Conservation (phyloP, 2,797 vertebrate species). For the Chloroceryle inda region DNA sequence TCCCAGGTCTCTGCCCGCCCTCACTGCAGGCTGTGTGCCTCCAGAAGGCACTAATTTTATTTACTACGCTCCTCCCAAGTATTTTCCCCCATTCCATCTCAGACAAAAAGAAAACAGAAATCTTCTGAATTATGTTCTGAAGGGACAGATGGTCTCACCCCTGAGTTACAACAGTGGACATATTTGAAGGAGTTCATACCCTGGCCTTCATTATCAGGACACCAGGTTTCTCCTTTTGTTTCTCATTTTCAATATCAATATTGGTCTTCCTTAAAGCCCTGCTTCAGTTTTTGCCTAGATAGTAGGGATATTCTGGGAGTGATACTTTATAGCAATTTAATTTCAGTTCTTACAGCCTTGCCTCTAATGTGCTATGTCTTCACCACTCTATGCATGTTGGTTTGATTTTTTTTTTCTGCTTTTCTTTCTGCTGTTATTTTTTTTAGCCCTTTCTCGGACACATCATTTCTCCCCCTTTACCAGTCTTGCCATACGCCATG, state of each 20-base stretch:
- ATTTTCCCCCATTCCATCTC: neutral
- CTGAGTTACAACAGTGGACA: neutral
- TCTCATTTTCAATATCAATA: neutral
- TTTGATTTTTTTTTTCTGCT: neutral
- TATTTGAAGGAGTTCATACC: neutral
- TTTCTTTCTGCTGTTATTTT: neutral
- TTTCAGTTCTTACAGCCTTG: neutral
- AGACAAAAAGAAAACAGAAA: fast-evolving
- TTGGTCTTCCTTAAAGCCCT: neutral
- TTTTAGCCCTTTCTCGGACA: neutral
- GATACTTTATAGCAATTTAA: neutral
- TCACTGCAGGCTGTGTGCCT: fast-evolving
- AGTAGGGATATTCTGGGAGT: neutral
- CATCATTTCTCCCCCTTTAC: neutral
- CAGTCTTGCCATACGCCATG: neutral
- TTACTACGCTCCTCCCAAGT: neutral
- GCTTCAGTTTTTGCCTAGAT: neutral
- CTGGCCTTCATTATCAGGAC: neutral
- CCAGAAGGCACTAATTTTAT: neutral
- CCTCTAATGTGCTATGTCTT: neutral
- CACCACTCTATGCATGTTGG: neutral
- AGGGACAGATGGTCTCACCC: neutral
- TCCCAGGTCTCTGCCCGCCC: neutral
- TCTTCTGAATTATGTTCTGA: neutral
- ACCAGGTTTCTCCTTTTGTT: neutral